Percentiles rank a stretch among this genome's conserved stretches.
Evolutionary conservation across 2,888 invertebrate species (phyloP).

Genomic region (Melieria crassipennis): DNA sequence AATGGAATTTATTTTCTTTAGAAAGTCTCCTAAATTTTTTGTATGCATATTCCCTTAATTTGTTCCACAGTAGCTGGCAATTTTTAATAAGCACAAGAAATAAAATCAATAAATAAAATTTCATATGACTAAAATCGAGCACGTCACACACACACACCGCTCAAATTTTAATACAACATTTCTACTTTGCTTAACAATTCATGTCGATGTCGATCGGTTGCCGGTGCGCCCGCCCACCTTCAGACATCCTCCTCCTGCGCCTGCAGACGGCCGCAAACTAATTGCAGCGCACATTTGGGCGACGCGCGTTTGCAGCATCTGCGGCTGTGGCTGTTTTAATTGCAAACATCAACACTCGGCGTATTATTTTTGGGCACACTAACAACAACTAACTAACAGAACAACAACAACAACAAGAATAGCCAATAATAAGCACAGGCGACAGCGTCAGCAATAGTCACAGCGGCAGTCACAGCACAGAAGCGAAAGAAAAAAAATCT

Average conservation of each 20-base stretch:
- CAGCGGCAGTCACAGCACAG: neutral
- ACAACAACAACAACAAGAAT: slow-evolving; percentile 8
- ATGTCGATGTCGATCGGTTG: no score
- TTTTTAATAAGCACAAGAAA: neutral
- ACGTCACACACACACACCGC: slow-evolving; percentile 1
- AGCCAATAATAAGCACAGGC: neutral
- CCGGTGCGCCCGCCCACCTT: neutral
- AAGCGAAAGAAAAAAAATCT: neutral
- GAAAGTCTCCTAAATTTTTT: no score
- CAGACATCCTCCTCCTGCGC: slow-evolving; percentile 1
- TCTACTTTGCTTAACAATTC: neutral
- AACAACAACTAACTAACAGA: slow-evolving; percentile 16
- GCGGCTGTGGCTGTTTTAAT: slow-evolving; percentile 58
- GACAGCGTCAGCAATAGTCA: neutral
- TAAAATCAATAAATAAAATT: slow-evolving; percentile 1
- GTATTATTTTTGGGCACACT: slow-evolving; percentile 26
- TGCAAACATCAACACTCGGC: slow-evolving; percentile 60
- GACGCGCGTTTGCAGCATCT: slow-evolving; percentile 21
- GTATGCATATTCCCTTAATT: neutral
- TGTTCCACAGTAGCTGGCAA: slow-evolving; percentile 1
- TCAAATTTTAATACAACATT: neutral
- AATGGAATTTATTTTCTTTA: no score
- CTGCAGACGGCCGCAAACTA: slow-evolving; percentile 18
- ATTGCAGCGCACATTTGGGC: slow-evolving; percentile 23
- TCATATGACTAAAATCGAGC: neutral